Conservation (phyloP, 1,140 invertebrate species). For the Conopomorpha cramerella region DNA sequence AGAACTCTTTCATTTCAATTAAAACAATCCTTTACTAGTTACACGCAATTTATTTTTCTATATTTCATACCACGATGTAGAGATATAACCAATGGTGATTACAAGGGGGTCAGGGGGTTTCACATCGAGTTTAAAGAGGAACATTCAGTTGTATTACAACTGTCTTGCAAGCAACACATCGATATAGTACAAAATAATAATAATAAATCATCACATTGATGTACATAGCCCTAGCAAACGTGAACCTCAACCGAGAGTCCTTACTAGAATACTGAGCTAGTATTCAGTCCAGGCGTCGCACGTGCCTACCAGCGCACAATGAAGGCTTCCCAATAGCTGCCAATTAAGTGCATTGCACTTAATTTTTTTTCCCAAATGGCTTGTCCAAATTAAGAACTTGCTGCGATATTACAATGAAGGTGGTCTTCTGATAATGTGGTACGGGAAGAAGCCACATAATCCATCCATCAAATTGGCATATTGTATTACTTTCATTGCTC, state of each 20-base stretch:
- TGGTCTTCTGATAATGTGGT: too few relatives aligned
- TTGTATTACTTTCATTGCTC: too few relatives aligned
- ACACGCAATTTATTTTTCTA: constrained; percentile 52
- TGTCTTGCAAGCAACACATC: constrained; percentile 43
- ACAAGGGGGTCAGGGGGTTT: constrained; percentile 30
- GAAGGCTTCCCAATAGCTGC: too few relatives aligned
- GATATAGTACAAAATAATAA: constrained; percentile 36
- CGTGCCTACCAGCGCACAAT: too few relatives aligned
- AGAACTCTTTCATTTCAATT: neutral
- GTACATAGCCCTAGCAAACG: too few relatives aligned
- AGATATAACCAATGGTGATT: constrained; percentile 54
- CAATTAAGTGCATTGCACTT: too few relatives aligned
- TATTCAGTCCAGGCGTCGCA: too few relatives aligned
- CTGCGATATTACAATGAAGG: too few relatives aligned
- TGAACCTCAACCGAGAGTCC: too few relatives aligned
- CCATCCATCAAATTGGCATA: too few relatives aligned
- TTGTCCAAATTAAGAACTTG: constrained; percentile 17
- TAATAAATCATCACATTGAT: constrained; percentile 45
- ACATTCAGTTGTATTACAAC: constrained; percentile 52
- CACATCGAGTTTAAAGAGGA: constrained; percentile 47
- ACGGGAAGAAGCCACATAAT: too few relatives aligned
- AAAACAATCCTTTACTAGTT: constrained; percentile 39
- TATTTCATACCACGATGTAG: constrained; percentile 54
- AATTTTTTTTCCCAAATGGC: constrained; percentile 25
- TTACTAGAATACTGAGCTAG: constrained; percentile 33